A percentile compares a stretch with the other conserved stretches of the same genome.
phyloP scores from a whole-genome alignment of 2,888 invertebrate genomes.

The Metopia argyrocephala region DNA sequence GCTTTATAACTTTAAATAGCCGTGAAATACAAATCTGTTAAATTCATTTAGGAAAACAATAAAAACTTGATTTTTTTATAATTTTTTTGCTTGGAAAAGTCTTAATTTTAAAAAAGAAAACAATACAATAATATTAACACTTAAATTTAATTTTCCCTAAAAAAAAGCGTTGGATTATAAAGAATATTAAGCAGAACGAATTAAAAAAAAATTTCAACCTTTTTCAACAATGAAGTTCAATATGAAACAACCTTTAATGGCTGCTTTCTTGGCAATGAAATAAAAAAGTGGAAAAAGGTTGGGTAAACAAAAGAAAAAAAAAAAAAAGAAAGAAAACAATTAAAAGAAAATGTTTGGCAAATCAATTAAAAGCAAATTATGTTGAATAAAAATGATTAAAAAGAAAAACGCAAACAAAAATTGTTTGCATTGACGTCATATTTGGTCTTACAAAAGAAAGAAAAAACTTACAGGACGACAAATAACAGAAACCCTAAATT shows the following conservation, averaged over 20 bases:
- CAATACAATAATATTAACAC: neutral
- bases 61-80: too few species aligned
- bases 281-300: neutral
- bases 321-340: too few species aligned
- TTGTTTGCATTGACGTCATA: conserved; percentile 37
- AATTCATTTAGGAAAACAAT: too few species aligned
- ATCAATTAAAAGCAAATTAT: conserved; percentile 52
- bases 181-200: too few species aligned
- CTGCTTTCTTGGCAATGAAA: neutral
- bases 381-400: neutral
- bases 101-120: neutral
- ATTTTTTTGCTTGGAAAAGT: too few species aligned
- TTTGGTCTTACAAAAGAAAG: neutral
- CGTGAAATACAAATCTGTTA: too few species aligned
- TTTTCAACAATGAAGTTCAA: neutral
- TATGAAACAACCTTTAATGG: too few species aligned
- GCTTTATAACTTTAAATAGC: too few species aligned
- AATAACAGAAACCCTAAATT: neutral
- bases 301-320: conserved; percentile 13
- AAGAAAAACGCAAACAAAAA: neutral
- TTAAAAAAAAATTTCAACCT: neutral
- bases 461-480: neutral
- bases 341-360: conserved; percentile 46
- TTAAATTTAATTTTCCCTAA: neutral
- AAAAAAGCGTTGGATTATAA: neutral